Percentiles rank a stretch among this genome's conserved stretches.
Conservation (phyloP, 2,113 vertebrate species). For the Aptenodytes patagonicus region DNA sequence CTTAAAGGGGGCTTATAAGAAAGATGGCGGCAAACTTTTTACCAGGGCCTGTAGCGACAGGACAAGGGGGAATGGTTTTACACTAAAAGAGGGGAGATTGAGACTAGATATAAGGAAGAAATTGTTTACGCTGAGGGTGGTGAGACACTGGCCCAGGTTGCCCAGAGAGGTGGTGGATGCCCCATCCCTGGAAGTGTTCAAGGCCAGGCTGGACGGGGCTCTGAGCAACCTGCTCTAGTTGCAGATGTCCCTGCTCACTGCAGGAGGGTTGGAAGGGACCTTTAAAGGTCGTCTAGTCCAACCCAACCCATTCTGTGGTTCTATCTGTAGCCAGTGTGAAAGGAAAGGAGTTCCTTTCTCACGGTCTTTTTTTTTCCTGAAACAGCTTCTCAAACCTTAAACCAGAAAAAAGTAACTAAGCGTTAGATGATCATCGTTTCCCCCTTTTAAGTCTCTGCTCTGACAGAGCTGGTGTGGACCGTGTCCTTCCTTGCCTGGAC, state of each 20-base stretch:
- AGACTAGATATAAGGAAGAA: background rate
- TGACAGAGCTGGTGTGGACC: background rate
- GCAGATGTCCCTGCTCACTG: background rate
- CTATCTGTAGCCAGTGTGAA: rapidly evolving
- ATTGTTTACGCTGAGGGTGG: background rate
- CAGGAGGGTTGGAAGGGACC: rapidly evolving
- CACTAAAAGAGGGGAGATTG: background rate
- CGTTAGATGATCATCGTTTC: rapidly evolving
- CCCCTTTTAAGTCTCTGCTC: background rate
- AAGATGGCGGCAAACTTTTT: too few species aligned
- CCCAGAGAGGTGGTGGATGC: background rate
- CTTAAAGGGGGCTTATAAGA: background rate
- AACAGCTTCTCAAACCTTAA: background rate
- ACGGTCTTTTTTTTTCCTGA: background rate
- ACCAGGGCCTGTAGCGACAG: background rate
- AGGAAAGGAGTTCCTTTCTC: background rate
- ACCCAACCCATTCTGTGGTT: rapidly evolving
- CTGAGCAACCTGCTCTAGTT: background rate
- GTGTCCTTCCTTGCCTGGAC: background rate
- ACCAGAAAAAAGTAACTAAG: background rate
- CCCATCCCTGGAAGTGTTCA: background rate
- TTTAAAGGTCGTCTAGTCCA: background rate
- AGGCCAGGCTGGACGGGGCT: background rate
- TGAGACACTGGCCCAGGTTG: background rate
- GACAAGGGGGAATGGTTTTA: background rate